Conservation (phyloP, 2,888 invertebrate genomes). For the Gnatocerus cornutus region DNA sequence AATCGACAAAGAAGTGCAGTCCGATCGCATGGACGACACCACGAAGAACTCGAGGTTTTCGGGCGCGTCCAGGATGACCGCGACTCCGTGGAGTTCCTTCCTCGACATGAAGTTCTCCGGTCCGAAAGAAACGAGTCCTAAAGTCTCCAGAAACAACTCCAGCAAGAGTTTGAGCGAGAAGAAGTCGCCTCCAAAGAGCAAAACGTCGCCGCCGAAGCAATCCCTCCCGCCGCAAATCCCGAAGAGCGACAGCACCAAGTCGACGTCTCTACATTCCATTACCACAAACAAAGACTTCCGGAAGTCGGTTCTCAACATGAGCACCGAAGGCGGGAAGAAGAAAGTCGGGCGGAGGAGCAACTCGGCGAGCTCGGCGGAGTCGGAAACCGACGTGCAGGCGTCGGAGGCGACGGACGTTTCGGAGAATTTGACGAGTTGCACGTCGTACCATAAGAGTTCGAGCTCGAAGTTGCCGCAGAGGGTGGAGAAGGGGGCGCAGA, state of each 20-base stretch:
- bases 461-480: constrained; percentile 65
- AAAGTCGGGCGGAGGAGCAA: constrained; percentile 70
- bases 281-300: constrained; percentile 82
- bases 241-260: constrained; percentile 67
- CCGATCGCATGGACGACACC: constrained; percentile 81
- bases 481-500: constrained; percentile 51
- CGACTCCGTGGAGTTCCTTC: constrained; percentile 79
- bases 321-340: constrained; percentile 68
- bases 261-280: constrained; percentile 65
- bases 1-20: constrained; percentile 83
- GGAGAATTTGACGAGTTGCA: constrained; percentile 66
- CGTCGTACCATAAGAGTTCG: constrained; percentile 61
- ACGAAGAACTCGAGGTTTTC: constrained; percentile 80
- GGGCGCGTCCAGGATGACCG: constrained; percentile 73
- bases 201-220: constrained; percentile 61
- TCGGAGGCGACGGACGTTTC: constrained; percentile 70
- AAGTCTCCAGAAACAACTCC: constrained; percentile 70
- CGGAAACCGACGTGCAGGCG: constrained; percentile 70
- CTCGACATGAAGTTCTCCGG: constrained; percentile 72
- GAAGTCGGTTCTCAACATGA: constrained; percentile 83
- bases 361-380: constrained; percentile 72
- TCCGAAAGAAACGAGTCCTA: constrained; percentile 67
- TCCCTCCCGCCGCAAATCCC: constrained; percentile 71
- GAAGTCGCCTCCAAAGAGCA: constrained; percentile 57
- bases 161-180: constrained; percentile 70